Evolutionary conservation across 2,888 invertebrate genomes (phyloP).

Genomic region (Epirrita christyi): DNA sequence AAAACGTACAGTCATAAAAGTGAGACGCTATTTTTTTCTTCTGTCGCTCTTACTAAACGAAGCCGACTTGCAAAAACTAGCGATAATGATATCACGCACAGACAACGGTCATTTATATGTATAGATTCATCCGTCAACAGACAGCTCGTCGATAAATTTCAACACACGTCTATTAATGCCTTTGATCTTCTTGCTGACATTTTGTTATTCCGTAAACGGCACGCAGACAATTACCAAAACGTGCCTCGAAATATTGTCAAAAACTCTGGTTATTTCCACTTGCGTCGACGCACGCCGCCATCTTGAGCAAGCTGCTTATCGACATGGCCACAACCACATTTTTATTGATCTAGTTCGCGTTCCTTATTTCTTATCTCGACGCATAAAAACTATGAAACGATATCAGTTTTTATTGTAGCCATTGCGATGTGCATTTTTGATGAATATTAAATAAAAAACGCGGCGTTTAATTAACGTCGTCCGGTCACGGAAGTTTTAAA

Average conservation of each 20-base stretch:
- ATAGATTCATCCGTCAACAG: slow-evolving; percentile 68
- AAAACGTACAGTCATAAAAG: slow-evolving; percentile 34
- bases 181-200: slow-evolving; percentile 77
- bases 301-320: slow-evolving; percentile 56
- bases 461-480: slow-evolving; percentile 73
- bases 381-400: slow-evolving; percentile 62
- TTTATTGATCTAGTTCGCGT: slow-evolving; percentile 59
- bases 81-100: slow-evolving; percentile 37
- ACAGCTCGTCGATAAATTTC: slow-evolving; percentile 76
- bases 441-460: slow-evolving; percentile 70
- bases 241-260: slow-evolving; percentile 73
- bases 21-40: slow-evolving; percentile 38
- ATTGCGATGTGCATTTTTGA: slow-evolving; percentile 81
- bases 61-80: slow-evolving; percentile 43
- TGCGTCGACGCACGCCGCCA: slow-evolving; percentile 43
- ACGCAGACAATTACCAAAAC: slow-evolving; percentile 75
- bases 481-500: slow-evolving; percentile 77
- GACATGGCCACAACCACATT: slow-evolving; percentile 55
- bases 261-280: slow-evolving; percentile 63
- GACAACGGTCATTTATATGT: slow-evolving; percentile 52
- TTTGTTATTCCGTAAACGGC: slow-evolving; percentile 76
- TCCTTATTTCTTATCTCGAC: slow-evolving; percentile 52
- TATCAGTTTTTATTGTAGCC: slow-evolving; percentile 68
- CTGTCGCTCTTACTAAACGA: slow-evolving; percentile 37
- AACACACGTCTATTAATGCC: slow-evolving; percentile 78